Percentiles rank a stretch among this genome's conserved stretches.
phyloP scores from a whole-genome alignment of 2,113 vertebrate species.

The Menidia beryllina region DNA sequence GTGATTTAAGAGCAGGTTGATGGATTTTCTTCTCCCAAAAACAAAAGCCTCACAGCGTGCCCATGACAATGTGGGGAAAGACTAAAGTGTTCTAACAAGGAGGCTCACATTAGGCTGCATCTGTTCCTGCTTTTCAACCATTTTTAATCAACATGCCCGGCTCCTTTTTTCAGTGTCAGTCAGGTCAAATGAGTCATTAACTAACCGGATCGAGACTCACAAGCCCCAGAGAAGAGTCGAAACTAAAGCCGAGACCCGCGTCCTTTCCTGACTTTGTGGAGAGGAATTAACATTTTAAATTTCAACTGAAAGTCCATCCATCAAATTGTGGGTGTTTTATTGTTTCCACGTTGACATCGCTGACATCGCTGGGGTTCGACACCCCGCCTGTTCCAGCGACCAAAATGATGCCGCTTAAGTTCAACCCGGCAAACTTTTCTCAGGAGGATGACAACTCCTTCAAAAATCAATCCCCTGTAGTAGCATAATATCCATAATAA shows the following conservation, averaged over 20 bases:
- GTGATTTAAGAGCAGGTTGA: slow-evolving; percentile 73
- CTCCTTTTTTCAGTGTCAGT: slow-evolving; percentile 9
- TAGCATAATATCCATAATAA: slow-evolving; percentile 30
- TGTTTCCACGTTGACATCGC: not conserved
- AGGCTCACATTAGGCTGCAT: slow-evolving; percentile 28
- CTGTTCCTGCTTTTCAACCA: slow-evolving; percentile 56
- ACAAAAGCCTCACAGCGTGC: slow-evolving; percentile 52
- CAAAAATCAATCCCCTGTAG: slow-evolving; percentile 29
- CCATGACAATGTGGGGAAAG: slow-evolving; percentile 56
- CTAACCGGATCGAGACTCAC: not conserved
- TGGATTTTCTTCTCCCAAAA: slow-evolving; percentile 62
- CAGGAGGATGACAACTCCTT: slow-evolving; percentile 12
- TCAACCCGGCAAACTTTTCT: not conserved
- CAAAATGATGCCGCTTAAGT: not conserved
- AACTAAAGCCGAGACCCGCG: no score
- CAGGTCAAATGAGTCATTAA: not conserved
- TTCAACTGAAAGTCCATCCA: not conserved
- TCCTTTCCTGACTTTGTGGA: no score
- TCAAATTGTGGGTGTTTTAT: not conserved
- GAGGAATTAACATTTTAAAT: no score
- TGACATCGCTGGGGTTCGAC: not conserved
- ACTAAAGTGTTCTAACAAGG: slow-evolving; percentile 60
- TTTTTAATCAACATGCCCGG: slow-evolving; percentile 36
- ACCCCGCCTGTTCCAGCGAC: not conserved
- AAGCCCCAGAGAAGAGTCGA: no score